Percentiles rank a stretch among this genome's conserved stretches.
phyloP scores from a whole-genome alignment of 2,888 invertebrate genomes.

The Automeris io region DNA sequence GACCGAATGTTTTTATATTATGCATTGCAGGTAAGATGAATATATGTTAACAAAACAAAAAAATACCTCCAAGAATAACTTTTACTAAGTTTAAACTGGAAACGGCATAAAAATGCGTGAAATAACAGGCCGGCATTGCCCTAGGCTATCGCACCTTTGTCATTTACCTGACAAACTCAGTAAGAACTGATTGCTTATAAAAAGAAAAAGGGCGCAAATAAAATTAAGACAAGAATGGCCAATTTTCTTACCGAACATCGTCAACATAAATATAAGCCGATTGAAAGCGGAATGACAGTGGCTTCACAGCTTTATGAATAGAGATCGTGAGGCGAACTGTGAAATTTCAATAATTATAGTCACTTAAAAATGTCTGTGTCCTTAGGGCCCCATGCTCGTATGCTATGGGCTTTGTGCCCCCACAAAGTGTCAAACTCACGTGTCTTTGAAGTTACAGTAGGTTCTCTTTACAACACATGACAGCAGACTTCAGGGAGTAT shows the following conservation, averaged over 20 bases:
- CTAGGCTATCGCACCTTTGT: not conserved
- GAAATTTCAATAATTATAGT: constrained; percentile 5
- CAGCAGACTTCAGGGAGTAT: too few species aligned
- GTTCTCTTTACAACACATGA: too few species aligned
- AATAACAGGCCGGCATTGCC: not conserved
- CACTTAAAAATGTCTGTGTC: constrained; percentile 5
- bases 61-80: not conserved
- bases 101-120: not conserved
- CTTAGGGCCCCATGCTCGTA: too few species aligned
- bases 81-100: not conserved
- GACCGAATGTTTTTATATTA: too few species aligned
- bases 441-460: too few species aligned
- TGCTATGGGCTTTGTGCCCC: too few species aligned
- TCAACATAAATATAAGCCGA: not conserved
- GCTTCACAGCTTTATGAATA: not conserved
- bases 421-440: too few species aligned
- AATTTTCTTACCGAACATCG: not conserved
- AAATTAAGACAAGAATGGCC: not conserved
- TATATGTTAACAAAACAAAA: not conserved
- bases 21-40: too few species aligned
- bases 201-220: not conserved
- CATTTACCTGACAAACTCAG: not conserved
- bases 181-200: not conserved
- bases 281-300: not conserved
- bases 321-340: not conserved